Percentiles rank a stretch among this genome's conserved stretches.
phyloP scores from a whole-genome alignment of 2,113 vertebrate genomes.

The Electrona antarctica region DNA sequence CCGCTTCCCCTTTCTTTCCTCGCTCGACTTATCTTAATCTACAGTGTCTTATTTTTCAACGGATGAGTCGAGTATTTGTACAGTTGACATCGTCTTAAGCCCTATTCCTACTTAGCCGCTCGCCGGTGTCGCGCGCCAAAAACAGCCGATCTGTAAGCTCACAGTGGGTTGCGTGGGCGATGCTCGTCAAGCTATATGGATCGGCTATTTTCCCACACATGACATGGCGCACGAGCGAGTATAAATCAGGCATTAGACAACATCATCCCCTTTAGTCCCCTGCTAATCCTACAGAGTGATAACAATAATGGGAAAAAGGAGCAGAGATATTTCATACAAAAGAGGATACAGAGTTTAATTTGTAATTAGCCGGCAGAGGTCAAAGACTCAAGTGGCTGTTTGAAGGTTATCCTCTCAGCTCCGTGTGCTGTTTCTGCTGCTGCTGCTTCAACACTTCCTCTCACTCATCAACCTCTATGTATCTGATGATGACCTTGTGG shows the following conservation, averaged over 20 bases:
- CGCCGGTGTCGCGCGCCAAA: no score
- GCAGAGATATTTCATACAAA: constrained; percentile 51
- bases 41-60: constrained; percentile 61
- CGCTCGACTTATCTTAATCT: constrained; percentile 66
- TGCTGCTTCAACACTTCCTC: neutral
- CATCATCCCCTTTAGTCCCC: constrained; percentile 73
- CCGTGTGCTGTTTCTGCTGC: neutral
- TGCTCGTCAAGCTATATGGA: no score
- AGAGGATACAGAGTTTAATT: constrained; percentile 72
- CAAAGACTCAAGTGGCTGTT: constrained; percentile 58
- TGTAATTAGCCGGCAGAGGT: constrained; percentile 72
- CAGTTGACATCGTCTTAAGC: constrained; percentile 73
- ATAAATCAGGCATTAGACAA: constrained; percentile 46
- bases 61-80: constrained; percentile 73
- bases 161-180: no score
- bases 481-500: constrained; percentile 64
- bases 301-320: constrained; percentile 71
- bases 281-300: constrained; percentile 72
- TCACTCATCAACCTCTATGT: constrained; percentile 47
- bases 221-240: no score
- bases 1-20: constrained; percentile 57
- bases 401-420: constrained; percentile 61
- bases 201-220: no score
- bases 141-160: no score
- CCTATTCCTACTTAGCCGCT: no score